phyloP scores from a whole-genome alignment of 2,888 invertebrate genomes.

The Nemapogon koenigi region DNA sequence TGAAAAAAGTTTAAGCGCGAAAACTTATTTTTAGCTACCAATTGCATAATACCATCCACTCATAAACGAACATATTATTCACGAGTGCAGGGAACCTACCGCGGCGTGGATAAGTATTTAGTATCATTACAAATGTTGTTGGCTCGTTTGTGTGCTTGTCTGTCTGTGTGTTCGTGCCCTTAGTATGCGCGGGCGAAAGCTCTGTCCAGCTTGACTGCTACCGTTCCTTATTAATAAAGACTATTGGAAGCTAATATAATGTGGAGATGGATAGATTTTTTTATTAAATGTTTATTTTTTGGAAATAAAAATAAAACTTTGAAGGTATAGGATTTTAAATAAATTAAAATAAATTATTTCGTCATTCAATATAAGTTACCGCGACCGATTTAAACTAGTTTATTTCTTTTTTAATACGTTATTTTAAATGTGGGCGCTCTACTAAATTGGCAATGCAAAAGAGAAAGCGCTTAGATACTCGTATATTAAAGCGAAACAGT shows the following conservation, averaged over 20 bases:
- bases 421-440: too few relatives aligned
- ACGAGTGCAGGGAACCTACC: constrained; percentile 46
- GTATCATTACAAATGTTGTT: constrained; percentile 62
- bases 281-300: not conserved
- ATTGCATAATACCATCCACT: constrained; percentile 23
- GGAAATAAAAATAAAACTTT: too few relatives aligned
- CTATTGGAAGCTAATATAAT: constrained; percentile 23
- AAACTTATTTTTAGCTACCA: too few relatives aligned
- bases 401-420: too few relatives aligned
- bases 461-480: too few relatives aligned
- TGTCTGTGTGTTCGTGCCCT: constrained; percentile 5
- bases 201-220: constrained; percentile 27
- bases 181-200: constrained; percentile 11
- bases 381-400: too few relatives aligned
- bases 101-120: constrained; percentile 39
- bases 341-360: too few relatives aligned
- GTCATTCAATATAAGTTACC: too few relatives aligned
- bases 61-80: constrained; percentile 46
- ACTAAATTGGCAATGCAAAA: too few relatives aligned
- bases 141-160: constrained; percentile 25
- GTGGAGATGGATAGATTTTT: constrained; percentile 25
- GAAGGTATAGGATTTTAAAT: too few relatives aligned
- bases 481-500: too few relatives aligned
- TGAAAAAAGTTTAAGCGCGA: too few relatives aligned
- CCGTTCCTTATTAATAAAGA: constrained; percentile 59